Percentiles rank a stretch among this genome's conserved stretches.
phyloP scores from a whole-genome alignment of 2,888 invertebrate genomes.

The Amblyjoppa proteus region DNA sequence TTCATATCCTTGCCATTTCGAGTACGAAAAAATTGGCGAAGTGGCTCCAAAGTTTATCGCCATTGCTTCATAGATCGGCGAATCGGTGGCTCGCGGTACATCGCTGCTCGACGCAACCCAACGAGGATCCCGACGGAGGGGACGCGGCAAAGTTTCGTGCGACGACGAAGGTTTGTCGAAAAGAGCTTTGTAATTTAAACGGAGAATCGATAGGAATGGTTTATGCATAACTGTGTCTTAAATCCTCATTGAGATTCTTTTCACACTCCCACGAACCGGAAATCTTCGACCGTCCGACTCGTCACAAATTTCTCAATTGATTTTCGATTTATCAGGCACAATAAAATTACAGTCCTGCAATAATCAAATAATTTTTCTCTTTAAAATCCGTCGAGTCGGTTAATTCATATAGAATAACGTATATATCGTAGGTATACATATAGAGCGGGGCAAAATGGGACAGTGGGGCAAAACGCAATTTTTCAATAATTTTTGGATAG shows the following conservation, averaged over 20 bases:
- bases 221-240: neutral
- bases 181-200: neutral
- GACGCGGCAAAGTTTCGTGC: too few species aligned
- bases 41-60: conserved; percentile 10
- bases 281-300: neutral
- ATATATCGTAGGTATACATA: neutral
- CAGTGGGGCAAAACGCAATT: too few species aligned
- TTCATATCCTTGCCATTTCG: conserved; percentile 5
- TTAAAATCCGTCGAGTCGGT: conserved; percentile 1
- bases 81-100: neutral
- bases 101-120: neutral
- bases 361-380: conserved; percentile 35
- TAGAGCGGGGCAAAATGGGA: too few species aligned
- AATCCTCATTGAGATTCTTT: neutral
- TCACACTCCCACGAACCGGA: neutral
- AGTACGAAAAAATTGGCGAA: neutral
- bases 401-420: neutral
- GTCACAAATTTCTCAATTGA: neutral
- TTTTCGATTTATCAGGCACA: neutral
- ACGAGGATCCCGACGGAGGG: too few species aligned
- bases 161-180: too few species aligned
- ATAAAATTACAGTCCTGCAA: conserved; percentile 8
- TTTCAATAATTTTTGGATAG: too few species aligned
- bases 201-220: neutral
- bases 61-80: neutral